phyloP scores from a whole-genome alignment of 2,888 invertebrate genomes.

The Netelia fuscicornis region DNA sequence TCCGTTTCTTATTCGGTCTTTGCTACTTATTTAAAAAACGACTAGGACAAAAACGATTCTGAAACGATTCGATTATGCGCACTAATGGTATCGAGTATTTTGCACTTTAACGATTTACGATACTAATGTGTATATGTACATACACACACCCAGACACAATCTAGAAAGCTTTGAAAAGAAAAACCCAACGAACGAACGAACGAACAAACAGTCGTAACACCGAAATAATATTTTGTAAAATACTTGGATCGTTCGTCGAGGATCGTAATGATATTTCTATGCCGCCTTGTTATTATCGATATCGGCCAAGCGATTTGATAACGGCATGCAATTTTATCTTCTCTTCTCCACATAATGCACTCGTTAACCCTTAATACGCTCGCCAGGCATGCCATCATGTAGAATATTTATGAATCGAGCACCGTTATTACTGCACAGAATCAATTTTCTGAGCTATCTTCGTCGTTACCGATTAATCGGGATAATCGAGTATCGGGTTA shows the following conservation, averaged over 20 bases:
- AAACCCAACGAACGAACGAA: constrained; percentile 1
- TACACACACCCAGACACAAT: background rate
- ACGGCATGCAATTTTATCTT: constrained; percentile 63
- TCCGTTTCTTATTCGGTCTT: constrained; percentile 6
- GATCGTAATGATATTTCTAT: constrained; percentile 29
- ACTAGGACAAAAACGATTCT: constrained; percentile 64
- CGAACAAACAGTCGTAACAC: background rate
- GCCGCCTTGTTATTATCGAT: constrained; percentile 58
- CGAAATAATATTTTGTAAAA: constrained; percentile 56
- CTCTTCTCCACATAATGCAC: constrained; percentile 76
- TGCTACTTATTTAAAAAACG: constrained; percentile 7
- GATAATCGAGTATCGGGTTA: constrained; percentile 30
- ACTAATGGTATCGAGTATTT: constrained; percentile 52
- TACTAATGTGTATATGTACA: background rate
- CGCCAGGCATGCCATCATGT: constrained; percentile 81
- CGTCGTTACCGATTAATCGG: constrained; percentile 20
- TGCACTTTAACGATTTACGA: constrained; percentile 55
- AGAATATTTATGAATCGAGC: constrained; percentile 72
- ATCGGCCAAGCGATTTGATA: constrained; percentile 56
- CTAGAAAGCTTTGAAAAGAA: constrained; percentile 52
- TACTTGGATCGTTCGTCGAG: constrained; percentile 45
- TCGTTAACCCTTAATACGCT: constrained; percentile 80
- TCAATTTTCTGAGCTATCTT: constrained; percentile 64
- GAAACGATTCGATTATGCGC: constrained; percentile 75
- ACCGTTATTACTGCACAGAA: constrained; percentile 63